A percentile compares a stretch with the other conserved stretches of the same genome.
Conservation (phyloP, 1,140 invertebrate species). For the Wiebesia pumilae region DNA sequence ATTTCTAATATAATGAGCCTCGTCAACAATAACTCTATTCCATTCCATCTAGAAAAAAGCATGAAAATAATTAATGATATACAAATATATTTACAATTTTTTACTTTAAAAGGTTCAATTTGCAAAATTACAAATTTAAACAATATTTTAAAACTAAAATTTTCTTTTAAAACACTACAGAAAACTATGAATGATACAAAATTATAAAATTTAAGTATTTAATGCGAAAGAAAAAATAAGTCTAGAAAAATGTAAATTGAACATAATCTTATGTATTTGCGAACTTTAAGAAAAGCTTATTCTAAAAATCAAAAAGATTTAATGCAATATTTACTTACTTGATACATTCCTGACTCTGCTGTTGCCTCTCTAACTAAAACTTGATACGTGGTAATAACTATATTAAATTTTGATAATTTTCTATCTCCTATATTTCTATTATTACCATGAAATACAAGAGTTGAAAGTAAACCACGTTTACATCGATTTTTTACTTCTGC, state of each 20-base stretch:
- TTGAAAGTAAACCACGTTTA: slow-evolving; percentile 77
- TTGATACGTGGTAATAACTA: slow-evolving; percentile 88
- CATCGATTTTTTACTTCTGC: slow-evolving; percentile 84
- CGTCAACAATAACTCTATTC: slow-evolving; percentile 93
- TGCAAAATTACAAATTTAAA: too few relatives aligned
- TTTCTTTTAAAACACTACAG: neutral
- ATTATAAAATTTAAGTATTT: neutral
- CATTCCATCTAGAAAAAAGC: slow-evolving; percentile 78
- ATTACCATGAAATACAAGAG: slow-evolving; percentile 87
- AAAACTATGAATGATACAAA: neutral
- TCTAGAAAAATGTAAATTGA: neutral
- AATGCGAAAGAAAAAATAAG: neutral
- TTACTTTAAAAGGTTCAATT: too few relatives aligned
- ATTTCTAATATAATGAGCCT: slow-evolving; percentile 94
- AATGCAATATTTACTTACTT: slow-evolving; percentile 54
- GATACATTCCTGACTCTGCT: slow-evolving; percentile 53
- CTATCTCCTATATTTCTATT: slow-evolving; percentile 81
- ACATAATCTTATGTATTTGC: neutral
- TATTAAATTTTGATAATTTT: slow-evolving; percentile 78
- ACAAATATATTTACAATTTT: neutral
- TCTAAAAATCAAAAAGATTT: neutral
- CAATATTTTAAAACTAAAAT: neutral
- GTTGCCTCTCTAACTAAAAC: slow-evolving; percentile 79
- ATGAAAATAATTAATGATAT: slow-evolving; percentile 51
- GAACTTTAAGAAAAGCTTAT: neutral